Conservation (phyloP, 35 echinoderm and acorn worm genomes). For the Antedon bifida region DNA sequence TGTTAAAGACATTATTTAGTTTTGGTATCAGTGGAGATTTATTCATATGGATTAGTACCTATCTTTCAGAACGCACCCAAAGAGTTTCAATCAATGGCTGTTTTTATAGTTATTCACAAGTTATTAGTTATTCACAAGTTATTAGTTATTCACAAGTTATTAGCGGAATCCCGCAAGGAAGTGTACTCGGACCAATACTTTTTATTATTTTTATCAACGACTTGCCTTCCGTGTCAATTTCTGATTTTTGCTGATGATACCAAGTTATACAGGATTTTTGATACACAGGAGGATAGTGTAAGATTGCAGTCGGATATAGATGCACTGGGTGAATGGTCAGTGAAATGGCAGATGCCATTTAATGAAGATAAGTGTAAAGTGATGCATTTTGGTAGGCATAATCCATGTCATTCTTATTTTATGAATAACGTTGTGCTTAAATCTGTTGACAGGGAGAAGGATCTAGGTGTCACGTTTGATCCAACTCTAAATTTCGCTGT, state of each 20-base stretch:
- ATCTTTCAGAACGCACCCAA: not conserved
- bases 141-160: no score
- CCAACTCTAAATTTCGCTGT: no score
- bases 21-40: not conserved
- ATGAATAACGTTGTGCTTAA: no score
- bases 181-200: not conserved
- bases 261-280: not conserved
- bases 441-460: no score
- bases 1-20: not conserved
- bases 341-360: not conserved
- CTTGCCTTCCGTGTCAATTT: not conserved
- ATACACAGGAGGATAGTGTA: not conserved
- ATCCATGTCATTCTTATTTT: no score
- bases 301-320: not conserved
- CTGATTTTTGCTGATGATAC: conserved; percentile 2
- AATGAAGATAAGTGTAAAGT: no score
- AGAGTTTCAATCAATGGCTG: not conserved
- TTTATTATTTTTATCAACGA: not conserved
- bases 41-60: not conserved
- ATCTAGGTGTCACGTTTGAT: no score
- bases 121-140: no score
- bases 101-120: not conserved
- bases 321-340: not conserved
- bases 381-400: no score
- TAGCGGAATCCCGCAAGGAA: not conserved